These are phyloP conservation scores for Galerucella nymphaeae DNA, from an alignment of 2,888 invertebrate genomes.

Conservation along the genomic window DNA sequence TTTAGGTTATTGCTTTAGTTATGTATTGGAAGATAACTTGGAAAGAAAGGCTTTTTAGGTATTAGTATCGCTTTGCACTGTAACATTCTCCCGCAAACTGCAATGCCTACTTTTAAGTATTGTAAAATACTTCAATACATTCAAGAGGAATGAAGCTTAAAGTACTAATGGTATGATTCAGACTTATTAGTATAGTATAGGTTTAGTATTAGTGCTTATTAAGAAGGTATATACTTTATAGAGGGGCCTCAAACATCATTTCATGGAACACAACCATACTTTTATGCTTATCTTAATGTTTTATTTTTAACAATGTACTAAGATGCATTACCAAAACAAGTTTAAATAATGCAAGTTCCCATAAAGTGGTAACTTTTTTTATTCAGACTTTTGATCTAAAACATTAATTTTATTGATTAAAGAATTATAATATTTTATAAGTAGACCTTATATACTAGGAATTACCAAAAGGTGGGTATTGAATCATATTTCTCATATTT, in stretches of 20 bases:
- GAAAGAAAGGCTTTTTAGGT: conserved; percentile 38
- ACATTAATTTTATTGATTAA: too few species aligned
- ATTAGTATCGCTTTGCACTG: conserved; percentile 39
- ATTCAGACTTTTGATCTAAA: too few species aligned
- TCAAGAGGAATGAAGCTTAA: conserved; percentile 53
- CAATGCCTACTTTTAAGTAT: conserved; percentile 36
- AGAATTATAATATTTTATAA: too few species aligned
- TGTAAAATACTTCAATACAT: conserved; percentile 33
- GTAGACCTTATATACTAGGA: too few species aligned
- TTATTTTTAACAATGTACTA: background rate
- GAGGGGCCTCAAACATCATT: background rate
- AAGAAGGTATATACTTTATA: conserved; percentile 1
- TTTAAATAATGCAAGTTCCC: too few species aligned
- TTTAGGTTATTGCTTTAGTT: conserved; percentile 41
- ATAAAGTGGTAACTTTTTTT: too few species aligned
- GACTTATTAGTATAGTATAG: conserved; percentile 27
- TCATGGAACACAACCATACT: too few species aligned
- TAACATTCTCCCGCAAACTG: conserved; percentile 35
- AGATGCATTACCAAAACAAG: too few species aligned
- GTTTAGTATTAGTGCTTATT: conserved; percentile 10
- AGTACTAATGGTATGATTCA: conserved; percentile 50
- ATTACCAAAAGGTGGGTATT: too few species aligned
- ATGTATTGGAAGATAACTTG: conserved; percentile 27
- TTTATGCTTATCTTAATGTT: background rate
- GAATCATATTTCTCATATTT: too few species aligned